phyloP scores from a whole-genome alignment of 37 sponge, comb jelly and placozoan species.

The Halisarca cf. caerulea region DNA sequence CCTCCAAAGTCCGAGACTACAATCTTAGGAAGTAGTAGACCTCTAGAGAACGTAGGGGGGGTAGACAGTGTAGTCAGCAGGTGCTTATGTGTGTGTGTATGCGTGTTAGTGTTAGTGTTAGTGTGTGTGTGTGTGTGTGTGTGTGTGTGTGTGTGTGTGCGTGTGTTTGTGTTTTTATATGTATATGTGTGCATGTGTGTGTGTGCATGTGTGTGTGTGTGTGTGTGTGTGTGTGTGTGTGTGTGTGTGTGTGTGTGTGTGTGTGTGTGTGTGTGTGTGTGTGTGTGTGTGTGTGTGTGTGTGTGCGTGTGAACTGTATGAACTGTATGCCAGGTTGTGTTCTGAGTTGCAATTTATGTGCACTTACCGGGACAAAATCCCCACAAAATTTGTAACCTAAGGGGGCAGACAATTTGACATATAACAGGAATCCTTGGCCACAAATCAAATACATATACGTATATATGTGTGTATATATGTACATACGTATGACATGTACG shows the following conservation, averaged over 20 bases:
- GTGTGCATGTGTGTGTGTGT: no score
- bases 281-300: conserved; percentile 25
- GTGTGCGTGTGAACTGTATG: neutral
- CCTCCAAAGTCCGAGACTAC: conserved; percentile 95
- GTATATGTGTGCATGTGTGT: no score
- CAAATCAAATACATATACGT: neutral
- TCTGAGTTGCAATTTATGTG: neutral
- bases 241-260: conserved; percentile 12
- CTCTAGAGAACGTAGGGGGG: conserved; percentile 64
- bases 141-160: no score
- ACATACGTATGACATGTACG: no score
- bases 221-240: no score
- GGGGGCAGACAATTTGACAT: neutral
- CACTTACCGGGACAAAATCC: conserved; percentile 83
- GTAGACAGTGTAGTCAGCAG: no score
- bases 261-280: conserved; percentile 29
- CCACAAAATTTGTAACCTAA: conserved; percentile 76
- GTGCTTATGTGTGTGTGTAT: no score
- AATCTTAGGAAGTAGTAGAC: conserved; percentile 91
- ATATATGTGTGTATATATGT: no score
- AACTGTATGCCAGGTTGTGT: neutral
- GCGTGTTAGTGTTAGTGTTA: no score
- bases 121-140: no score
- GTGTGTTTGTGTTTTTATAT: no score
- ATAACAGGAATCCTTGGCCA: neutral